phyloP scores from a whole-genome alignment of 2,888 invertebrate genomes.

The Athalia cordata region DNA sequence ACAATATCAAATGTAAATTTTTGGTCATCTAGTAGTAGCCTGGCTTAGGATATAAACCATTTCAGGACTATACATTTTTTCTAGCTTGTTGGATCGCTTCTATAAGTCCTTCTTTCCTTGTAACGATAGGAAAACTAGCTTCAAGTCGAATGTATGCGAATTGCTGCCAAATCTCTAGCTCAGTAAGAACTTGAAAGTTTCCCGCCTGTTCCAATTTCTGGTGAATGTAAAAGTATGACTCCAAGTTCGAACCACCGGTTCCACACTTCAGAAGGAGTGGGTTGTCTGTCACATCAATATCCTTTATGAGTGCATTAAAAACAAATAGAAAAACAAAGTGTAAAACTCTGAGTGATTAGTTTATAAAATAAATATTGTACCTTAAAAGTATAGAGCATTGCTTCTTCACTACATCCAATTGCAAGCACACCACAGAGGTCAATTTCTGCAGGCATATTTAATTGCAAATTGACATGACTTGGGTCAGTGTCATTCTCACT shows the following conservation, averaged over 20 bases:
- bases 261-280: slow-evolving; percentile 80
- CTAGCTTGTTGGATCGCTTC: slow-evolving; percentile 79
- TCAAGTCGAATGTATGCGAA: slow-evolving; percentile 83
- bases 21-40: not conserved
- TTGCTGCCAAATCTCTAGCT: slow-evolving; percentile 80
- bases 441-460: slow-evolving; percentile 85
- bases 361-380: slow-evolving; percentile 73
- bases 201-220: slow-evolving; percentile 81
- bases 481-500: slow-evolving; percentile 76
- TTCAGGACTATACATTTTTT: slow-evolving; percentile 76
- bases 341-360: slow-evolving; percentile 41
- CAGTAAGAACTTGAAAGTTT: slow-evolving; percentile 79
- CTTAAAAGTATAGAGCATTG: slow-evolving; percentile 78
- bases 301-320: slow-evolving; percentile 67
- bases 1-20: slow-evolving; percentile 8
- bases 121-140: slow-evolving; percentile 80
- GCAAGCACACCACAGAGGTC: slow-evolving; percentile 86
- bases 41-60: not conserved
- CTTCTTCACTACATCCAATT: slow-evolving; percentile 78
- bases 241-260: slow-evolving; percentile 77
- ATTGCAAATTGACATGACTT: slow-evolving; percentile 76
- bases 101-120: slow-evolving; percentile 77
- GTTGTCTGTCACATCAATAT: slow-evolving; percentile 88
- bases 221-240: slow-evolving; percentile 82
- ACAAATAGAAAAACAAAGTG: not conserved